Evolutionary conservation across 2,113 vertebrate species (phyloP), one percentile per base, ranked within the genome.

Genomic region (Pristiophorus japonicus): DNA sequence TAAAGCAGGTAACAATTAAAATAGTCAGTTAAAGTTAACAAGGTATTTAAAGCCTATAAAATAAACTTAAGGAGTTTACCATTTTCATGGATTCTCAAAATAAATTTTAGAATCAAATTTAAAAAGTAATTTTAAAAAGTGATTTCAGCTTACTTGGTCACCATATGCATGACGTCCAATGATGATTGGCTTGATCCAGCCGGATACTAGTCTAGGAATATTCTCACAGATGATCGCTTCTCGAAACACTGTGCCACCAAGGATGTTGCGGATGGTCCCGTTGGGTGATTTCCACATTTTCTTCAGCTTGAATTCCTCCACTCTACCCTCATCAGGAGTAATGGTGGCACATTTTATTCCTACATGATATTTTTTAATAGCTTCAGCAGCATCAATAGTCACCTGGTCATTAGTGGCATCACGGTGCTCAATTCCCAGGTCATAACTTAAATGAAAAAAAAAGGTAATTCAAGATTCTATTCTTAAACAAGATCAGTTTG

Each of bases 261-360:
- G 97, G 97, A 99, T 99, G 97, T 99, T 99, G 38, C 99, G 97
- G 96, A 99, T 99, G 96, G 99, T 99, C 67, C 99, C 99, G 30
- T 99, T 99, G 38, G 99, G 99, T 0, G 99, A 99, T 75, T 99
- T 99, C 99, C 99, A 99, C 99, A 99, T 99, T 97, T 99, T 98
- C 97, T 99, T 99, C 55, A 99, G 95, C 96, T 99, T 99, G 97
- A 99, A 99, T 97, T 99, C 99, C 96, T 99, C 99, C 87, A 99
- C 98, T 2, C 99, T 98, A 0, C 99, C 99, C 97, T 99, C 99
- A 66, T 99, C 99, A 0, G 99, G 99, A 24, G 99, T 99, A 97
- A 99, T 99, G 95, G 99, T 99, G 96, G 99, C 99, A 88, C 99
- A 99, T 96, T 99, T 99, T 97, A 99, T 97, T 65, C 99, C 99